Base-by-base conservation (phyloP, 2,888 invertebrate species). In the Salpingus planirostris region DNA sequence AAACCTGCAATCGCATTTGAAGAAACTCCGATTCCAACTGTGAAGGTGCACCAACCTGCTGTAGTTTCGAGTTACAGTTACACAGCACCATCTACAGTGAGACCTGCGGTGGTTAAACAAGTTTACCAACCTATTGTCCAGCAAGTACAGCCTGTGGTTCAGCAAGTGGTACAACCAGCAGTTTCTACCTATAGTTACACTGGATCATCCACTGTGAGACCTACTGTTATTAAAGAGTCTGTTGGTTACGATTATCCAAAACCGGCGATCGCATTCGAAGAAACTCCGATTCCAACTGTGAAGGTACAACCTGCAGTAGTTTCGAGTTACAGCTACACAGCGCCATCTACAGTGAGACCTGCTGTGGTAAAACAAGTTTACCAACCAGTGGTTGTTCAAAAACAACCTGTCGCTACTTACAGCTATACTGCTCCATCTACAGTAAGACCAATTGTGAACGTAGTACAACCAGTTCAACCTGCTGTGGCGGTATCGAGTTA, bases 211-310 rank as follows among this genome's bases (percentile, higher is more conserved):
- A n/a, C n/a, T n/a, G n/a, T n/a, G n/a, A n/a, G n/a, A n/a, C n/a
- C n/a, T n/a, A n/a, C n/a, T 8, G 31, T 35, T 10, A 13, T 36
- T 5, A 40, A 49, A 29, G 40, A 45, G 33, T 49, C 55, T 15
- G 54, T 48, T 37, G 62, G 62, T 13, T 64, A 64, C 33, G 47
- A 54, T 8, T 65, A 63, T 35, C 47, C 52, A 1, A 53, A 57
- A 41, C 53, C 57, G 11, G 15, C 39, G 24, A 33, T 42, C 28
- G 26, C 38, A 27, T 41, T 41, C 31, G 36, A 44, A 22, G 44
- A 48, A 32, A 29, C 27, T 2, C 40, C 44, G 29, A 29, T 33
- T 18, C 26, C 24, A 34, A 24, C 46, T 24, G 24, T 33, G 40
- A n/a, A n/a, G n/a, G n/a, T n/a, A n/a, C n/a, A 41, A 40, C 24